Conservation (phyloP, 2,113 vertebrate genomes). For the Callionymus lyra region DNA sequence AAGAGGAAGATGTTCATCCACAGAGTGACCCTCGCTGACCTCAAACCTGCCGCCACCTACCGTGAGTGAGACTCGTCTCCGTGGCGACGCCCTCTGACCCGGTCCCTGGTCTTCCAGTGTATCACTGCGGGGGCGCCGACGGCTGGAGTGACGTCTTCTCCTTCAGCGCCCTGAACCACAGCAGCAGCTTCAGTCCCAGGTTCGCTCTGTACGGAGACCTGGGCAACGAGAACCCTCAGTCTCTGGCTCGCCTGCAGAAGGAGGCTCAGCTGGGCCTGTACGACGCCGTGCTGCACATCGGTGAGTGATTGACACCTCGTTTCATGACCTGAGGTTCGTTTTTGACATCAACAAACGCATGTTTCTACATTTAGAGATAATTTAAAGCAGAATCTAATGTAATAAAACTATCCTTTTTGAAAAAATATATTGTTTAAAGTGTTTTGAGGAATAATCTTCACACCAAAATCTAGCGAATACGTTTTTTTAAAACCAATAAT, state of each 20-base stretch:
- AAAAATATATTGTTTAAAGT: too few species aligned
- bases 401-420: too few species aligned
- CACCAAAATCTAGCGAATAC: too few species aligned
- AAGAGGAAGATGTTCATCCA: conserved; percentile 71
- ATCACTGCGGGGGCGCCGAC: conserved; percentile 67
- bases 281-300: conserved; percentile 76
- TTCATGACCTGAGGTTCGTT: too few species aligned
- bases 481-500: too few species aligned
- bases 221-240: conserved; percentile 80
- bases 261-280: conserved; percentile 75
- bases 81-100: too few species aligned
- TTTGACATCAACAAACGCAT: too few species aligned
- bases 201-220: conserved; percentile 80
- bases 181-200: conserved; percentile 67
- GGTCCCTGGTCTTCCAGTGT: conserved; percentile 19
- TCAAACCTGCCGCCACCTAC: conserved; percentile 65
- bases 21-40: conserved; percentile 63
- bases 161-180: conserved; percentile 69
- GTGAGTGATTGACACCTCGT: conserved; percentile 47
- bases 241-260: conserved; percentile 73
- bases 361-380: too few species aligned
- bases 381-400: too few species aligned
- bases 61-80: conserved; percentile 42
- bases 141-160: conserved; percentile 78
- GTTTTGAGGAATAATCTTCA: too few species aligned